Evolutionary conservation across 2,113 vertebrate genomes (phyloP).

Genomic region (Dipodomys spectabilis): DNA sequence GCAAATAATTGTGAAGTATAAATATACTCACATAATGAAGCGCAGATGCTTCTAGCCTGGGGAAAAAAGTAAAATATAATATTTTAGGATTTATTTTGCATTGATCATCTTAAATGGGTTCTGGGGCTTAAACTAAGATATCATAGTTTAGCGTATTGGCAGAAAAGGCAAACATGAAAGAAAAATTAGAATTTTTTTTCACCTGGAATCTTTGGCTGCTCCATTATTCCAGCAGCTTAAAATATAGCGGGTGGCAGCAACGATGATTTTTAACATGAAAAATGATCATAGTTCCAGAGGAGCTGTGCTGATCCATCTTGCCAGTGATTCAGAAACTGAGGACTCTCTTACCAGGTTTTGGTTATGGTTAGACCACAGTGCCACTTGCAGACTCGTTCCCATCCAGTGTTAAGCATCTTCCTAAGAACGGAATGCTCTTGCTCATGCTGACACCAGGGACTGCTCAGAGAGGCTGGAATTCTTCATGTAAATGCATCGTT

Average conservation of each 20-base stretch:
- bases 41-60: not conserved
- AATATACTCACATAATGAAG: not conserved
- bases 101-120: slow-evolving; percentile 41
- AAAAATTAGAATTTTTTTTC: slow-evolving; percentile 27
- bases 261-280: slow-evolving; percentile 35
- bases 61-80: slow-evolving; percentile 9
- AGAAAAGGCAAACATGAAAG: not conserved
- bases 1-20: not conserved
- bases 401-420: slow-evolving; percentile 25
- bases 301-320: slow-evolving; percentile 78
- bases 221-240: not conserved
- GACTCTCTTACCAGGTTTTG: slow-evolving; percentile 71
- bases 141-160: not conserved
- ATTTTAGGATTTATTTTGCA: slow-evolving; percentile 52
- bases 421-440: not conserved
- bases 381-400: not conserved
- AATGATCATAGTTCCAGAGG: slow-evolving; percentile 76
- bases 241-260: slow-evolving; percentile 53
- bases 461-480: not conserved
- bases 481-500: slow-evolving; percentile 54
- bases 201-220: not conserved
- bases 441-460: slow-evolving; percentile 9
- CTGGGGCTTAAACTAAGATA: slow-evolving; percentile 27
- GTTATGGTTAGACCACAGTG: slow-evolving; percentile 51
- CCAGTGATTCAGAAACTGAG: slow-evolving; percentile 75